Conservation (phyloP, 2,113 vertebrate genomes). For the Percina caprodes region DNA sequence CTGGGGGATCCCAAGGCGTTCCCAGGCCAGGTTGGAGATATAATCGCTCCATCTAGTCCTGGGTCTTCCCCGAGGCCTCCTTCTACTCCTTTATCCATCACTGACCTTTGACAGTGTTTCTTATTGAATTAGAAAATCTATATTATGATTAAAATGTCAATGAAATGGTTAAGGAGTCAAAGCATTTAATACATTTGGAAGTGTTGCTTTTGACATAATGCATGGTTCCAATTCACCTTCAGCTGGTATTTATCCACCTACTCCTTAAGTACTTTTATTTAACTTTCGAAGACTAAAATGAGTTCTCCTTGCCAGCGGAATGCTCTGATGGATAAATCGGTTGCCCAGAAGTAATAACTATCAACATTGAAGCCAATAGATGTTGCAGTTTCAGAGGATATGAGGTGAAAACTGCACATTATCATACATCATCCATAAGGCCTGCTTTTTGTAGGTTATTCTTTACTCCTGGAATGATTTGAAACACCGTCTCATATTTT, state of each 20-base stretch:
- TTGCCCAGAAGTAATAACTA: conserved; percentile 11
- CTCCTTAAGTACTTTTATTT: conserved; percentile 9
- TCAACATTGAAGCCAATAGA: conserved; percentile 11
- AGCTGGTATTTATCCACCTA: neutral
- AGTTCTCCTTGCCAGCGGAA: conserved; percentile 1
- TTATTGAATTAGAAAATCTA: neutral
- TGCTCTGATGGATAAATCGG: conserved; percentile 9
- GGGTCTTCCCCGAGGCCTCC: too few species aligned
- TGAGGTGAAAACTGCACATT: conserved; percentile 18
- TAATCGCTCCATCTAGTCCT: too few species aligned
- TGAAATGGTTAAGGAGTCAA: neutral
- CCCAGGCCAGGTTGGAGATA: too few species aligned
- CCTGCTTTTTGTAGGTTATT: conserved; percentile 27
- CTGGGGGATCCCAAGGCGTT: too few species aligned
- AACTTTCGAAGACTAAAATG: conserved; percentile 3
- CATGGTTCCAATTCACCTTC: conserved; percentile 4
- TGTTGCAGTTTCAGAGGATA: conserved; percentile 26
- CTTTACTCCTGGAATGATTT: conserved; percentile 32
- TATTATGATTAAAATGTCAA: neutral
- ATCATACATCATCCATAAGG: neutral
- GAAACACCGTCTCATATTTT: conserved; percentile 48
- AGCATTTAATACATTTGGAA: neutral
- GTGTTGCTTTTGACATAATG: neutral
- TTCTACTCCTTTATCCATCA: neutral
- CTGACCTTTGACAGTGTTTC: neutral